A percentile compares a stretch with the other conserved stretches of the same genome.
These are phyloP conservation scores for Tethya wilhelma DNA, from an alignment of 37 sponge, comb jelly and placozoan species.

Conservation along the genomic window DNA sequence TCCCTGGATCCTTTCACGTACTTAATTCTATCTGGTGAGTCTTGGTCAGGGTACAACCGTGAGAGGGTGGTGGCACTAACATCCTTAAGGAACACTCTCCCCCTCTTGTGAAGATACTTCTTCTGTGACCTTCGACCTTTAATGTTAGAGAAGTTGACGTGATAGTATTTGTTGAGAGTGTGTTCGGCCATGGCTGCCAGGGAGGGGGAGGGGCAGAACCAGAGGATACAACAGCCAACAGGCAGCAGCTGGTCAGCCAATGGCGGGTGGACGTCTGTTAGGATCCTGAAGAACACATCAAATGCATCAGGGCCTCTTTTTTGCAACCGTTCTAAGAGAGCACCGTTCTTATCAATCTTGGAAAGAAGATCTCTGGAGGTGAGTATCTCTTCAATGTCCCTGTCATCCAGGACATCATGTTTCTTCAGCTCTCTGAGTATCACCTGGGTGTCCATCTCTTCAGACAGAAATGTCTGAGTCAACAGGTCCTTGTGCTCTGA, in stretches of 20 bases:
- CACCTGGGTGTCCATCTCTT: conserved; percentile 1
- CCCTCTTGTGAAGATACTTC: neutral
- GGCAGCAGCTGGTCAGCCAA: conserved; percentile 13
- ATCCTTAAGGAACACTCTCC: neutral
- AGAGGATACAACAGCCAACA: conserved; percentile 22
- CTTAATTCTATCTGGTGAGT: too few species aligned
- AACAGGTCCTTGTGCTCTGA: neutral
- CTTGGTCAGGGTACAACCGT: too few species aligned
- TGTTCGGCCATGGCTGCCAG: conserved; percentile 24
- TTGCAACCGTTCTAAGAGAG: neutral
- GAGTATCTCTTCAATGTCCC: neutral
- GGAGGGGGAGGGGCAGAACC: neutral
- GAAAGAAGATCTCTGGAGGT: neutral
- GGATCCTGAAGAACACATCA: neutral
- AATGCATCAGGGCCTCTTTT: neutral
- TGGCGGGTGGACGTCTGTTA: neutral
- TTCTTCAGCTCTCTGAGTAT: neutral
- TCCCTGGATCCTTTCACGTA: neutral
- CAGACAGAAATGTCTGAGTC: neutral
- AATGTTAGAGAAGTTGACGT: neutral
- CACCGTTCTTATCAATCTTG: neutral
- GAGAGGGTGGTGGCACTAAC: too few species aligned
- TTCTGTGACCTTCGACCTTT: neutral
- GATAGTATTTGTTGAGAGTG: conserved; percentile 1
- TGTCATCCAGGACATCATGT: neutral